Conservation (phyloP, 2,113 vertebrate species). For the Trogon surrucura region DNA sequence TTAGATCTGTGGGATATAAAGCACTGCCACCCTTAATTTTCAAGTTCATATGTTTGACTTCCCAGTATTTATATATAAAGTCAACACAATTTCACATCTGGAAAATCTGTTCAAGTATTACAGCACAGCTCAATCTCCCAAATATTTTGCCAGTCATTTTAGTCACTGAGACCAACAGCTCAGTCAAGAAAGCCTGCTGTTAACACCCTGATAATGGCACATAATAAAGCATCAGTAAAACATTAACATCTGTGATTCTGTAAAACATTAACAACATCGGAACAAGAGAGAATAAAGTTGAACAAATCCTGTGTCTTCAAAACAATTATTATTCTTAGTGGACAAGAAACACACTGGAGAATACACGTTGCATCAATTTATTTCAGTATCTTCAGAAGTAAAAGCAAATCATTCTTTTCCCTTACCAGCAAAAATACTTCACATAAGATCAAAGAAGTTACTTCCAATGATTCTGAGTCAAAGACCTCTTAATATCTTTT, state of each 20-base stretch:
- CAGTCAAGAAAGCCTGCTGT: neutral
- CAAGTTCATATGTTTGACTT: neutral
- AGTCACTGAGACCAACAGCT: neutral
- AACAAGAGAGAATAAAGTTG: neutral
- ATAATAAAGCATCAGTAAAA: neutral
- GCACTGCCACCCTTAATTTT: neutral
- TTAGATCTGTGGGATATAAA: neutral
- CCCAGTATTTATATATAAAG: neutral
- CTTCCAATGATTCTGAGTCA: neutral
- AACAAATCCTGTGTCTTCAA: neutral
- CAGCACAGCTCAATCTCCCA: neutral
- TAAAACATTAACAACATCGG: neutral
- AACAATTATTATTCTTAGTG: neutral
- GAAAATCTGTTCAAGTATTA: neutral
- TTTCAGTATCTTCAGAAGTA: neutral
- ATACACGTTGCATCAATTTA: neutral
- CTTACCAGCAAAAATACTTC: neutral
- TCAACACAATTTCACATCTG: neutral
- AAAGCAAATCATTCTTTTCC: neutral
- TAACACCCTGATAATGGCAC: neutral
- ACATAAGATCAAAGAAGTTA: neutral
- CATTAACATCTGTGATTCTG: neutral
- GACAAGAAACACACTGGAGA: neutral
- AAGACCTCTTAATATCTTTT: constrained; percentile 19
- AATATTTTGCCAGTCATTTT: neutral